A percentile compares a stretch with the other conserved stretches of the same genome.
Evolutionary conservation across 2,113 vertebrate genomes (phyloP).

Genomic region (Athene noctua): DNA sequence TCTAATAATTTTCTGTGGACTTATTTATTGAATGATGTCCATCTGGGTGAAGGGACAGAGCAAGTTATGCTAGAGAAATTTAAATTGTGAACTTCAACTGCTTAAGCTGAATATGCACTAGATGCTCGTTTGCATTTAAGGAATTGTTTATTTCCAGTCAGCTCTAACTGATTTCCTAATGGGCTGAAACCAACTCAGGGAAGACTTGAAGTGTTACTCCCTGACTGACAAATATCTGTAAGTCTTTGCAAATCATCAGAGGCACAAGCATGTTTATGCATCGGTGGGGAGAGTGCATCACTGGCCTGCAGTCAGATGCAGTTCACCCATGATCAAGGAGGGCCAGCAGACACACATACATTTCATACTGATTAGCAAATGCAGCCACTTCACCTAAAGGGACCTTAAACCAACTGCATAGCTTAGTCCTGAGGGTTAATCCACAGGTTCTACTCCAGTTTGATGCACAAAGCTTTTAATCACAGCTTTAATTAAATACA

Average conservation of each 20-base stretch:
- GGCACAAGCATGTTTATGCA: fast-evolving
- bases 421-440: neutral
- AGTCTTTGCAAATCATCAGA: neutral
- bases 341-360: neutral
- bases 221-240: neutral
- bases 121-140: neutral
- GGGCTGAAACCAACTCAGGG: neutral
- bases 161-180: neutral
- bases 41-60: neutral
- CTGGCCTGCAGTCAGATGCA: neutral
- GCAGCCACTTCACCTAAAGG: neutral
- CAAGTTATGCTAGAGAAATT: neutral
- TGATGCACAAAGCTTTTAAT: neutral
- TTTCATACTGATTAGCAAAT: neutral
- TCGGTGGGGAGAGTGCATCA: fast-evolving
- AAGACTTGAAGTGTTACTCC: neutral
- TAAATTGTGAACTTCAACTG: neutral
- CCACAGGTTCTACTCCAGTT: neutral
- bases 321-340: neutral
- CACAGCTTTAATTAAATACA: neutral
- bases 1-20: neutral
- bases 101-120: neutral
- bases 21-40: neutral
- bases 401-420: neutral
- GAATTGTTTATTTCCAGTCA: neutral